Percentiles rank a stretch among this genome's conserved stretches.
phyloP scores from a whole-genome alignment of 2,113 vertebrate species.

The Atherinomorus stipes region DNA sequence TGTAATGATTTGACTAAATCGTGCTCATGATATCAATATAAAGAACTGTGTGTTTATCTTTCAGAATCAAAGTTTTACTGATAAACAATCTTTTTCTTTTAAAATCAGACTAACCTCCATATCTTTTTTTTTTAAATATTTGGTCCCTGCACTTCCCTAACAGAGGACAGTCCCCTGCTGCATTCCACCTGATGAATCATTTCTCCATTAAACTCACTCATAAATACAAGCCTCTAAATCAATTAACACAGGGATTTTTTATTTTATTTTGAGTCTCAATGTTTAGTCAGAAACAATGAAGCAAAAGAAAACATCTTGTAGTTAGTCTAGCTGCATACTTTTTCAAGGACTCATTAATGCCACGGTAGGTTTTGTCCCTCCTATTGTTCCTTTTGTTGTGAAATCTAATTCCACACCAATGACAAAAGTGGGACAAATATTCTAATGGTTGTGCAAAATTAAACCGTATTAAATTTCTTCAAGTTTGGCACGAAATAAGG shows the following conservation, averaged over 20 bases:
- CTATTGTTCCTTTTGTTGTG: background rate
- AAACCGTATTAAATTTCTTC: background rate
- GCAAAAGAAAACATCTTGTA: background rate
- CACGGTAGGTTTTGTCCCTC: background rate
- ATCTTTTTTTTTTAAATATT: background rate
- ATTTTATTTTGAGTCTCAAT: slow-evolving; percentile 16
- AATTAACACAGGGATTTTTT: slow-evolving; percentile 33
- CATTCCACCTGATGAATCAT: slow-evolving; percentile 37
- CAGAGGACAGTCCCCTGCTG: background rate
- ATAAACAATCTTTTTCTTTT: background rate
- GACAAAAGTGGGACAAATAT: background rate
- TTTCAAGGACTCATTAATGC: background rate
- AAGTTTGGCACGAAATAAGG: too few species aligned
- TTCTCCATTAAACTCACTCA: slow-evolving; percentile 19
- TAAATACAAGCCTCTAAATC: slow-evolving; percentile 26
- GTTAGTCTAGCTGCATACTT: background rate
- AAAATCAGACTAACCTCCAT: background rate
- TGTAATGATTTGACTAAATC: too few species aligned
- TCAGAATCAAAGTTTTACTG: too few species aligned
- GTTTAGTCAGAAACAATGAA: slow-evolving; percentile 26
- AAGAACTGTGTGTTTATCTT: too few species aligned
- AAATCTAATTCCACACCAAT: background rate
- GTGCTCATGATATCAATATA: too few species aligned
- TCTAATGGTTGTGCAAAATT: background rate
- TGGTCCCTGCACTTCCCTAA: slow-evolving; percentile 2